Evolutionary conservation across 2,888 invertebrate species (phyloP), one percentile per base, ranked within the genome.

Genomic region (Spodoptera exigua): DNA sequence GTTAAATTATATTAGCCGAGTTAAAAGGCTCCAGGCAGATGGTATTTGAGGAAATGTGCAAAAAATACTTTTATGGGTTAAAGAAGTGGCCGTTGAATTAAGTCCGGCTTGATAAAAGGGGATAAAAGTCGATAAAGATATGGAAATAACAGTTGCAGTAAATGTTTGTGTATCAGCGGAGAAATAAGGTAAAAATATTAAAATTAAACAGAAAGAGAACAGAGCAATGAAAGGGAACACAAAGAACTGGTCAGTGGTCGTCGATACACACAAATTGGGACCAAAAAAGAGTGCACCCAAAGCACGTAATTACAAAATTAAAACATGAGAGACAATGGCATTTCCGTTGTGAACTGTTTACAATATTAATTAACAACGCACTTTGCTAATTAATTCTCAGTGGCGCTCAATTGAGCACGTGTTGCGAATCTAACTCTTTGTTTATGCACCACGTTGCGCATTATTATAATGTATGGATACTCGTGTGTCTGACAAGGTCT

Each of bases 261-360:
- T 27, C 1, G 40, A 51, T n/a, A 51, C 17, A 27, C 34, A 34
- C 27, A 41, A 69, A 62, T 45, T 62, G 44, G 17, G 47, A 17
- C 21, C 9, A 39, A 67, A 49, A 68, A 43, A 61, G 35, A 36
- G 16, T 5, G 17, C 36, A 44, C 11, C 18, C 48, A 41, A 17
- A 21, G 47, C 48, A 48, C 41, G 53, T 71, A 52, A 61, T 61
- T 40, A 55, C 37, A 34, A 70, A 70, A 74, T 56, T 60, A 47
- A 71, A 74, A 59, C 59, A 71, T 59, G 59, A 64, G 63, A 71
- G 65, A 72, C 69, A 61, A 41, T 58, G 49, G 51, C 54, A 71
- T 71, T 76, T 76, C 76, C 77, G 77, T 37, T 62, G 59, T 53
- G 39, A 65, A 68, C 63, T 71, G 65, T 71, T 74, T 66, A 76